Conservation (phyloP, 2,797 vertebrate genomes). For the Hydrocynus forskahlii region DNA sequence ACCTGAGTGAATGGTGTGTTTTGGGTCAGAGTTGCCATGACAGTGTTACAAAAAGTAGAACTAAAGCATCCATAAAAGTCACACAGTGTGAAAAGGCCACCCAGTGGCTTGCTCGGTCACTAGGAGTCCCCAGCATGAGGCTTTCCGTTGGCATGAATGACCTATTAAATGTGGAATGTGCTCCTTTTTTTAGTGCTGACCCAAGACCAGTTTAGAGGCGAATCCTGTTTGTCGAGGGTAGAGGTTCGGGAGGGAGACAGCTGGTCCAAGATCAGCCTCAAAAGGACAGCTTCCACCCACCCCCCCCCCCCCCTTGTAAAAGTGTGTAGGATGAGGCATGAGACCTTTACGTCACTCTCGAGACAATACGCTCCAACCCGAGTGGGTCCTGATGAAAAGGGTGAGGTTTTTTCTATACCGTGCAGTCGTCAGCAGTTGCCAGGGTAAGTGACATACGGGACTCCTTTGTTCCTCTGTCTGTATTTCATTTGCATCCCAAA, state of each 20-base stretch:
- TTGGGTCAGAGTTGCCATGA: conserved; percentile 19
- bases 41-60: conserved; percentile 28
- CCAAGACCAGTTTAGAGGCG: neutral
- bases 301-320: no score
- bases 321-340: neutral
- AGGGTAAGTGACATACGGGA: neutral
- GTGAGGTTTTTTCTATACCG: neutral
- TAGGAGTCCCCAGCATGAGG: conserved; percentile 13
- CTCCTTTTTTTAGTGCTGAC: conserved; percentile 1
- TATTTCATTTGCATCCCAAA: conserved; percentile 11
- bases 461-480: neutral
- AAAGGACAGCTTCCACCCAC: neutral
- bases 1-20: neutral
- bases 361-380: neutral
- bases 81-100: conserved; percentile 55
- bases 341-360: neutral
- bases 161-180: neutral
- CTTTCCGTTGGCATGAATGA: neutral
- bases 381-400: neutral
- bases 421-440: neutral
- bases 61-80: conserved; percentile 57
- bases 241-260: neutral
- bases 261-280: neutral
- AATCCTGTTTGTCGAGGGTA: neutral
- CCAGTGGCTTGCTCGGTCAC: conserved; percentile 50